phyloP scores from a whole-genome alignment of 2,113 vertebrate species.

The Cyanistes caeruleus region DNA sequence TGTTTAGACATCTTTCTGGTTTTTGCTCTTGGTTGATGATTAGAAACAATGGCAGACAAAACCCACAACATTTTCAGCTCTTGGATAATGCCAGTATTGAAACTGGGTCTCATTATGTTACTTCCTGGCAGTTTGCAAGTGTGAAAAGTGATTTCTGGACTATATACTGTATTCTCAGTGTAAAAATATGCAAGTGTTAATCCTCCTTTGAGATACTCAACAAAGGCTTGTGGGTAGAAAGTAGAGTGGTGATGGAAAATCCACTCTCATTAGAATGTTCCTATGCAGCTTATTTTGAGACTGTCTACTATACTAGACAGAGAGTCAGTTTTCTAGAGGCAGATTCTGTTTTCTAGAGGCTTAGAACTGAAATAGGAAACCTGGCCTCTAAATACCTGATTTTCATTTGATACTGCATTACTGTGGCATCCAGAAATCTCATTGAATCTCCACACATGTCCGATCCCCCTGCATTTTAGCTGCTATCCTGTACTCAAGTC shows the following conservation, averaged over 20 bases:
- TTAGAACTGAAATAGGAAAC: neutral
- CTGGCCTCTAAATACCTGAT: neutral
- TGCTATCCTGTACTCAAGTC: neutral
- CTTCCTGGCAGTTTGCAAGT: neutral
- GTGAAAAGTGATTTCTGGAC: constrained; percentile 2
- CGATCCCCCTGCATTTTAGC: neutral
- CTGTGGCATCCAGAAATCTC: neutral
- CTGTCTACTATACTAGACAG: neutral
- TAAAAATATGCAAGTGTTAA: neutral
- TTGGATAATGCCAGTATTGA: constrained; percentile 48
- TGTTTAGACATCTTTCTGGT: neutral
- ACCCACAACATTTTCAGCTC: neutral
- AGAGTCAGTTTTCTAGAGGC: neutral
- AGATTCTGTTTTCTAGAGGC: neutral
- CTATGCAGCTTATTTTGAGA: neutral
- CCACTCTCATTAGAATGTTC: neutral
- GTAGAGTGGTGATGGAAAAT: neutral
- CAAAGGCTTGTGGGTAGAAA: neutral
- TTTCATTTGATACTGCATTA: neutral
- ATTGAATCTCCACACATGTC: neutral
- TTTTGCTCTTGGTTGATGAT: constrained; percentile 18
- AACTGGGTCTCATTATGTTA: neutral
- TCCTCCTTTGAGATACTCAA: neutral
- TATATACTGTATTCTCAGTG: neutral
- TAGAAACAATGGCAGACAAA: neutral